phyloP scores from a whole-genome alignment of 2,888 invertebrate genomes.

The Drosophila koepferae region DNA sequence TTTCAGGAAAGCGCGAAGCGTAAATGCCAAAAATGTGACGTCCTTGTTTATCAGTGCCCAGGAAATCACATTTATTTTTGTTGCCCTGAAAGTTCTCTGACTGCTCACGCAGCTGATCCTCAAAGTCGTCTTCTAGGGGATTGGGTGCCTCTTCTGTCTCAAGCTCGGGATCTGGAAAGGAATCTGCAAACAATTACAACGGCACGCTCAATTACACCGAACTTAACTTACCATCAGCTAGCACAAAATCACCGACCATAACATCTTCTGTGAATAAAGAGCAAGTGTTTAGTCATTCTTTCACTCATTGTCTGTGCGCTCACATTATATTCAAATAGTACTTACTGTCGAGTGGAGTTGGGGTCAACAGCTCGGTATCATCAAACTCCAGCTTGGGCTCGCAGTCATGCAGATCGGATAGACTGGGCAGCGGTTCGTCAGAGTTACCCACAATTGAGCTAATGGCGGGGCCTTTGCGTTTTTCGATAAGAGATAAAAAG shows the following conservation, averaged over 20 bases:
- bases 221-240: conserved; percentile 80
- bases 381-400: conserved; percentile 98
- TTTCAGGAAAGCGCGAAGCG: conserved; percentile 93
- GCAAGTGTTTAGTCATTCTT: conserved; percentile 33
- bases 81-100: conserved; percentile 69
- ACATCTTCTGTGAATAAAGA: conserved; percentile 79
- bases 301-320: conserved; percentile 85
- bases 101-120: conserved; percentile 84
- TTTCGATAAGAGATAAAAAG: conserved; percentile 23
- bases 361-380: conserved; percentile 94
- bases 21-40: conserved; percentile 98
- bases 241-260: conserved; percentile 83
- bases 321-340: conserved; percentile 86
- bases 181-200: conserved; percentile 51
- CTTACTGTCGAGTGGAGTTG: conserved; percentile 90
- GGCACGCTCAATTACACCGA: conserved; percentile 3
- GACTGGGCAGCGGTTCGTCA: conserved; percentile 93
- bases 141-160: conserved; percentile 78
- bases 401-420: conserved; percentile 96
- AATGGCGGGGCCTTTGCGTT: conserved; percentile 82
- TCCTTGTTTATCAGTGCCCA: conserved; percentile 90
- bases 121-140: conserved; percentile 84
- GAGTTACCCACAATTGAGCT: conserved; percentile 86
- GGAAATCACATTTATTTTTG: conserved; percentile 86
- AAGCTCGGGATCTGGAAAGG: conserved; percentile 69